Percentiles rank a stretch among this genome's conserved stretches.
Evolutionary conservation across 1,140 invertebrate species (phyloP).

Genomic region (Lordiphosa collinella): DNA sequence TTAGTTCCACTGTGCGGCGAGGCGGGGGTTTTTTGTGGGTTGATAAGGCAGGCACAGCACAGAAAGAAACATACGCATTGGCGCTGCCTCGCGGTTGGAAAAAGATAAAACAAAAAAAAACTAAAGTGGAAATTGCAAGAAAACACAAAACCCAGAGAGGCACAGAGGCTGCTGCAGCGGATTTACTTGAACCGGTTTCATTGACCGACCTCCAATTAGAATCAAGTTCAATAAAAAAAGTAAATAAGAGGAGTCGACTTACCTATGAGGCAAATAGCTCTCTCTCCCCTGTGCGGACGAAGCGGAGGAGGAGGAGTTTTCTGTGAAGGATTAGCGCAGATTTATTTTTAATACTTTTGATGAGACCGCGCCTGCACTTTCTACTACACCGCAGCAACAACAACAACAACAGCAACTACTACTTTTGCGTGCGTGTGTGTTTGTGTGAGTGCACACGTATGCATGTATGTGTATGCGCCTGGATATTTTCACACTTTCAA

Average conservation of each 20-base stretch:
- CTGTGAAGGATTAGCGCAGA: conserved; percentile 8
- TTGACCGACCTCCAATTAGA: conserved; percentile 68
- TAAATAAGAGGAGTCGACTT: conserved; percentile 17
- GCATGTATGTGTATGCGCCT: conserved; percentile 4
- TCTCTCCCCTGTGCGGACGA: background rate
- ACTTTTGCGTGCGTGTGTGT: conserved; percentile 15
- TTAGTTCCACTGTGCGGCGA: conserved; percentile 43
- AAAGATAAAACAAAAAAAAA: background rate
- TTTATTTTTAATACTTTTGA: conserved; percentile 24
- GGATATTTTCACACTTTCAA: too few species aligned
- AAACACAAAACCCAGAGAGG: too few species aligned
- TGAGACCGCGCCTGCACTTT: conserved; percentile 63
- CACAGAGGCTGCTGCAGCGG: conserved; percentile 9
- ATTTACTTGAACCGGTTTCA: conserved; percentile 60
- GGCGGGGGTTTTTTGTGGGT: background rate
- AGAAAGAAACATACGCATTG: conserved; percentile 32
- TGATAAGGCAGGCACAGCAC: conserved; percentile 37
- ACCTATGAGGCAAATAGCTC: conserved; percentile 11
- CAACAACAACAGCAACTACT: conserved; percentile 17
- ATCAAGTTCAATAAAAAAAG: conserved; percentile 60
- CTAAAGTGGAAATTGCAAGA: conserved; percentile 14
- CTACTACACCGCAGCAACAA: conserved; percentile 27
- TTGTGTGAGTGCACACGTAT: conserved; percentile 35
- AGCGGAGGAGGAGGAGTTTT: too few species aligned
- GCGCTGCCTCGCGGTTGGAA: conserved; percentile 1